Conservation (phyloP, 2,113 vertebrate species). For the Anthoscopus minutus region DNA sequence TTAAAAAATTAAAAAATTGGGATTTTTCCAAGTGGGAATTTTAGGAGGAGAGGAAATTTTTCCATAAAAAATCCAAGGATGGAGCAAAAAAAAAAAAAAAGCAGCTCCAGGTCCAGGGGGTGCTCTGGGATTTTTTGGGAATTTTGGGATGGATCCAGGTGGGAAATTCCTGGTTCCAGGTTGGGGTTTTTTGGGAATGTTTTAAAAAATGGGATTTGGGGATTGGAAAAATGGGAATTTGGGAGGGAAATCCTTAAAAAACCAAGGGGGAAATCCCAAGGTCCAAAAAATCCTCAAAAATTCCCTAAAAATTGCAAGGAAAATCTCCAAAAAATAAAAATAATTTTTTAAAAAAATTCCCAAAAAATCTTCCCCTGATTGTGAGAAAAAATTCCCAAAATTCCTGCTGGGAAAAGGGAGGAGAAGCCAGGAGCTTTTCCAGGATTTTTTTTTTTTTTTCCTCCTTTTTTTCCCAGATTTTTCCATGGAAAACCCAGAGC, state of each 20-base stretch:
- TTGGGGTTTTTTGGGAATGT: no score
- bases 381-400: neutral
- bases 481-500: neutral
- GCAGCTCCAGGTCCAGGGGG: rapidly evolving
- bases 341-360: no score
- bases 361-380: neutral
- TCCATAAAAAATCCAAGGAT: neutral
- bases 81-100: neutral
- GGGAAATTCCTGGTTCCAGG: neutral
- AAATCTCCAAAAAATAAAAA: neutral
- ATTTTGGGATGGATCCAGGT: neutral
- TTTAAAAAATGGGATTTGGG: neutral
- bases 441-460: no score
- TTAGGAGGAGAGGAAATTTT: neutral
- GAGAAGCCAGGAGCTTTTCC: neutral
- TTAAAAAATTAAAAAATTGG: neutral
- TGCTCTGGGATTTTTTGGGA: neutral
- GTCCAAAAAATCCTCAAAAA: no score
- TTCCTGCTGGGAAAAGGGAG: neutral
- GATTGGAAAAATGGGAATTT: neutral
- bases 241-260: neutral
- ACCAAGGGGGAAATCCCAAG: rapidly evolving
- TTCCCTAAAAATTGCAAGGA: no score
- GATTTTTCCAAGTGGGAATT: neutral
- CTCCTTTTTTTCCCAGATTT: neutral